Evolutionary conservation across 2,113 vertebrate species (phyloP).

Genomic region (Equus quagga): DNA sequence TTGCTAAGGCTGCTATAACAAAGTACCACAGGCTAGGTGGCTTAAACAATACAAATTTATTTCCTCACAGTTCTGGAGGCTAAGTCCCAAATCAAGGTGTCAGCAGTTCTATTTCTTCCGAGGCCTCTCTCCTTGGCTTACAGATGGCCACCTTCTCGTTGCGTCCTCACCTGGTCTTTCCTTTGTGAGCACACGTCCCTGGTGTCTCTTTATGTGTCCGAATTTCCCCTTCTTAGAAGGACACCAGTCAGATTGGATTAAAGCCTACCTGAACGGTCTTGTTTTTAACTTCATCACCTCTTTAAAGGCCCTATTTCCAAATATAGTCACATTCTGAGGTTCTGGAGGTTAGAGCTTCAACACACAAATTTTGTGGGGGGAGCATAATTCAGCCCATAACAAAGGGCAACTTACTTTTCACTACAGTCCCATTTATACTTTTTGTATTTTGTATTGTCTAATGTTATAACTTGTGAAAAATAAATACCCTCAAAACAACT

Average conservation of each 20-base stretch:
- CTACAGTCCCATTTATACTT: not conserved
- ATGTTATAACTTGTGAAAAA: not conserved
- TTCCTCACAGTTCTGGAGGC: not conserved
- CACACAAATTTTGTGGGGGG: not conserved
- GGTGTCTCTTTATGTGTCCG: not conserved
- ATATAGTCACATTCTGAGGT: not conserved
- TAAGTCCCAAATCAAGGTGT: not conserved
- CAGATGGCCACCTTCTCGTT: not conserved
- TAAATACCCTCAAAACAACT: not conserved
- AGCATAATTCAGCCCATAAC: not conserved
- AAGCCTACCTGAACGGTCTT: not conserved
- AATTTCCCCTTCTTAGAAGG: not conserved
- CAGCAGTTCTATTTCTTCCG: not conserved
- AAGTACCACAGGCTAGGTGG: not conserved
- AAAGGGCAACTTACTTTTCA: not conserved
- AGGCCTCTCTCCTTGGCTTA: not conserved
- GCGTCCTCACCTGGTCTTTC: not conserved
- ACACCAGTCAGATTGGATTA: not conserved
- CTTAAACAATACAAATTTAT: not conserved
- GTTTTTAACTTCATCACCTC: not conserved
- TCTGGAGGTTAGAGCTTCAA: not conserved
- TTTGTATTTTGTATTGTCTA: slow-evolving; percentile 18
- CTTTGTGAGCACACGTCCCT: not conserved
- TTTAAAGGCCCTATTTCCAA: not conserved
- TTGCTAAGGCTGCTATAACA: not conserved